phyloP scores from a whole-genome alignment of 35 echinoderm and acorn worm species.

The Heliocidaris tuberculata region DNA sequence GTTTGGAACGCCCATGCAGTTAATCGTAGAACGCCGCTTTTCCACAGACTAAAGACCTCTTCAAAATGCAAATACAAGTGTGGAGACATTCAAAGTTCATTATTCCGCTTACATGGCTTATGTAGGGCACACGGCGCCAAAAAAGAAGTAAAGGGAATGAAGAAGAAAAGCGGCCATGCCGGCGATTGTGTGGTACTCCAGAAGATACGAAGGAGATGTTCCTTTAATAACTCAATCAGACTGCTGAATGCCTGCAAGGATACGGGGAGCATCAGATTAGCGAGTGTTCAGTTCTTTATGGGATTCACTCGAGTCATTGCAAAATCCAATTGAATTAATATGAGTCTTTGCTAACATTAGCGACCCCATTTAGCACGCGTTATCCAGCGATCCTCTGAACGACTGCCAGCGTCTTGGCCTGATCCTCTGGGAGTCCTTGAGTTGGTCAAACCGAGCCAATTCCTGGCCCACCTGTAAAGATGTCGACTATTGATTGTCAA shows the following conservation, averaged over 20 bases:
- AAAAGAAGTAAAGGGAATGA: background rate
- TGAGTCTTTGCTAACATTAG: slow-evolving; percentile 4
- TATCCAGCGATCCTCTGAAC: background rate
- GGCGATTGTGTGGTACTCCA: background rate
- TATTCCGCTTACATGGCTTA: background rate
- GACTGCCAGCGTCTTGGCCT: background rate
- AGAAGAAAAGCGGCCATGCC: background rate
- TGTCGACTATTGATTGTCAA: background rate
- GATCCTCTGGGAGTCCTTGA: background rate
- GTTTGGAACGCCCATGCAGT: too few relatives aligned
- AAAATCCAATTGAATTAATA: background rate
- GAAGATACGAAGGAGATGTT: background rate
- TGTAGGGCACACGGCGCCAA: too few relatives aligned
- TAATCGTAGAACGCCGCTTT: too few relatives aligned
- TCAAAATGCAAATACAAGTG: background rate
- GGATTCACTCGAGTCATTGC: background rate
- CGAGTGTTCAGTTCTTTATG: background rate
- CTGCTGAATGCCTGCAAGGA: background rate
- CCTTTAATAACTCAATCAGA: background rate
- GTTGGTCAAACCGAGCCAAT: background rate
- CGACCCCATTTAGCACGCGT: background rate
- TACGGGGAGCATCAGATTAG: background rate
- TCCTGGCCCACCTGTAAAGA: slow-evolving; percentile 8
- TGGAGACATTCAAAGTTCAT: background rate
- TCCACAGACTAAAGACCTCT: too few relatives aligned